These are phyloP conservation scores for Baryphthengus martii DNA, from an alignment of 2,113 vertebrate genomes.

Conservation along the genomic window DNA sequence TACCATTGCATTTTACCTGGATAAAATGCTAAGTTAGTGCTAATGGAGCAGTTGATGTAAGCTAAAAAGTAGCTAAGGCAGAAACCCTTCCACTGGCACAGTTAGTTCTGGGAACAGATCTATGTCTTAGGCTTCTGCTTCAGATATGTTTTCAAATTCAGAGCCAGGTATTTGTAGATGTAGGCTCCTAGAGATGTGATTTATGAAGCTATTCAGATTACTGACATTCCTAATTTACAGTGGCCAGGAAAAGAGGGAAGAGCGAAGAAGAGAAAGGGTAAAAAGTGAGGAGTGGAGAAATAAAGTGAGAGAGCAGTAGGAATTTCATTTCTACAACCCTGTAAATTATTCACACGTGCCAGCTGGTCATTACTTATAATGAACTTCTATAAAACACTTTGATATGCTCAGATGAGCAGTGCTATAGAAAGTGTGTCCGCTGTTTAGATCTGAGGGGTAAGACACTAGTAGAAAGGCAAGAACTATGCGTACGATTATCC, in stretches of 20 bases:
- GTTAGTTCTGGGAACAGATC: neutral
- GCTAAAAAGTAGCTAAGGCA: neutral
- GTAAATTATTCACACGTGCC: conserved; percentile 42
- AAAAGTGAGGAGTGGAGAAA: neutral
- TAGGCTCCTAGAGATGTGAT: neutral
- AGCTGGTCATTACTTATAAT: conserved; percentile 60
- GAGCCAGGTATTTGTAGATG: neutral
- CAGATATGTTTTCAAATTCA: neutral
- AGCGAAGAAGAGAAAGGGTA: neutral
- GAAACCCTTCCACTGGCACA: neutral
- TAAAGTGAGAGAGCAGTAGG: neutral
- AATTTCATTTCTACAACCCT: neutral
- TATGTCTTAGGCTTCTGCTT: neutral
- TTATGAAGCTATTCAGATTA: neutral
- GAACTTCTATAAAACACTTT: conserved; percentile 54
- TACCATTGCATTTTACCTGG: neutral
- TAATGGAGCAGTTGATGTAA: neutral
- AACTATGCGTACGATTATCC: conserved; percentile 64
- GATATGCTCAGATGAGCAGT: conserved; percentile 62
- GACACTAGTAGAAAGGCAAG: conserved; percentile 48
- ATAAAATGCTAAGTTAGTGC: neutral
- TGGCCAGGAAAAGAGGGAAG: neutral
- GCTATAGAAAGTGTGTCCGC: conserved; percentile 13
- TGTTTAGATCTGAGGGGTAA: conserved; percentile 68
- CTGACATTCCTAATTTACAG: neutral